These are phyloP conservation scores for Leptobrachium leishanense DNA, from an alignment of 2,113 vertebrate genomes.

Conservation along the genomic window DNA sequence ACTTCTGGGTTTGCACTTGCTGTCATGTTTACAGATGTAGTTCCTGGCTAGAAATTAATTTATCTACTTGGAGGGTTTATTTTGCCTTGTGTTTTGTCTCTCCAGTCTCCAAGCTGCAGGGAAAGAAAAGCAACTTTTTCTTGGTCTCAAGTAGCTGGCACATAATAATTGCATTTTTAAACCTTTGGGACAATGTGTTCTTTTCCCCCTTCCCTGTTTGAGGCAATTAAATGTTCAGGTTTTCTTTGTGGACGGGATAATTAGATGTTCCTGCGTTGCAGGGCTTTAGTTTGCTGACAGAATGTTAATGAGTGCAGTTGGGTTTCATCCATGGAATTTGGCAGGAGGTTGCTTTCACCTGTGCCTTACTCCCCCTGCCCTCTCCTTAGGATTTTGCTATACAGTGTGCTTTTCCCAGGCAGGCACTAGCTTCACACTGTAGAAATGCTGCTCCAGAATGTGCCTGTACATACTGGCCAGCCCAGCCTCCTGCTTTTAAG, in stretches of 20 bases:
- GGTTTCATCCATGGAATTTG: background rate
- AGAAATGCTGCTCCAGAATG: slow-evolving; percentile 11
- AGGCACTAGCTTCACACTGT: background rate
- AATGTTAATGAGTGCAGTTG: background rate
- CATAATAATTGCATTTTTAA: background rate
- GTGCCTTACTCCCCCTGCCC: background rate
- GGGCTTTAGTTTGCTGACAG: background rate
- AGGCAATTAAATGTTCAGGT: slow-evolving; percentile 20
- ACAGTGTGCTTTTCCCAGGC: background rate
- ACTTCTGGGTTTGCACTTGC: background rate
- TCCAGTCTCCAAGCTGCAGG: background rate
- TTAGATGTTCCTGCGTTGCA: slow-evolving; percentile 31
- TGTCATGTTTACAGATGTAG: background rate
- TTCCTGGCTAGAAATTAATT: background rate
- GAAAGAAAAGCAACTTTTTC: background rate
- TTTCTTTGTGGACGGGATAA: slow-evolving; percentile 26
- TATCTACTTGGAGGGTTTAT: background rate
- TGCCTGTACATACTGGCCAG: slow-evolving; percentile 33
- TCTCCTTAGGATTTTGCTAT: background rate
- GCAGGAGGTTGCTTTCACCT: background rate
- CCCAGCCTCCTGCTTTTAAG: slow-evolving; percentile 9
- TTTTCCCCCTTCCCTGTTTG: background rate
- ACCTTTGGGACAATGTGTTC: slow-evolving; percentile 21
- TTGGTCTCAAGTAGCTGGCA: background rate
- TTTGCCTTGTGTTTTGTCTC: background rate